phyloP scores from a whole-genome alignment of 2,113 vertebrate genomes.

The Dromas ardeola region DNA sequence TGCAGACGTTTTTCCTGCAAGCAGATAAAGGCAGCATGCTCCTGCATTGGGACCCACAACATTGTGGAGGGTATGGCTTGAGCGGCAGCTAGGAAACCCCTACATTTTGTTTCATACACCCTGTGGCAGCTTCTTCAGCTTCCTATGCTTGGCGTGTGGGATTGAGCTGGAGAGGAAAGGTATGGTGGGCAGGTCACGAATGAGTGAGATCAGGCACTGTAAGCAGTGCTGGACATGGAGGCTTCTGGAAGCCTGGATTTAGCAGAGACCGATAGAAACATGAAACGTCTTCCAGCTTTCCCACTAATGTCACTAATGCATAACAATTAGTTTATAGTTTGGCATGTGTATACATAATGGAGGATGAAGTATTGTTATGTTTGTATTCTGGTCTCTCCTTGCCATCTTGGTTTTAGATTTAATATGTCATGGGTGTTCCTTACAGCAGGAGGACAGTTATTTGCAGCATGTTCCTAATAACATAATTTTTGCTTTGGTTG shows the following conservation, averaged over 20 bases:
- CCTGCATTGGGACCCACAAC: neutral
- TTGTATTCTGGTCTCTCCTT: neutral
- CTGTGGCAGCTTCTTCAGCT: neutral
- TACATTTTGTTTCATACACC: neutral
- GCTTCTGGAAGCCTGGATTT: neutral
- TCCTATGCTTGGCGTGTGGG: neutral
- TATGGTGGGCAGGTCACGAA: neutral
- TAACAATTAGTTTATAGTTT: neutral
- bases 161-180: neutral
- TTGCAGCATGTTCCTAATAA: neutral
- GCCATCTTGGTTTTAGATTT: neutral
- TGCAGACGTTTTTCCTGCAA: neutral
- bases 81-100: neutral
- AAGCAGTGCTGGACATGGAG: neutral
- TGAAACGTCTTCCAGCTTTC: neutral
- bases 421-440: neutral
- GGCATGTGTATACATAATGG: neutral
- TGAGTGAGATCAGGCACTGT: neutral
- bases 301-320: neutral
- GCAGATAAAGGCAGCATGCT: neutral
- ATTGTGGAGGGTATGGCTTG: neutral
- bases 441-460: neutral
- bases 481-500: neutral
- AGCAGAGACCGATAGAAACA: neutral
- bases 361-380: neutral